Conservation (phyloP, 1,140 invertebrate genomes). For the Pteromalus puparum region DNA sequence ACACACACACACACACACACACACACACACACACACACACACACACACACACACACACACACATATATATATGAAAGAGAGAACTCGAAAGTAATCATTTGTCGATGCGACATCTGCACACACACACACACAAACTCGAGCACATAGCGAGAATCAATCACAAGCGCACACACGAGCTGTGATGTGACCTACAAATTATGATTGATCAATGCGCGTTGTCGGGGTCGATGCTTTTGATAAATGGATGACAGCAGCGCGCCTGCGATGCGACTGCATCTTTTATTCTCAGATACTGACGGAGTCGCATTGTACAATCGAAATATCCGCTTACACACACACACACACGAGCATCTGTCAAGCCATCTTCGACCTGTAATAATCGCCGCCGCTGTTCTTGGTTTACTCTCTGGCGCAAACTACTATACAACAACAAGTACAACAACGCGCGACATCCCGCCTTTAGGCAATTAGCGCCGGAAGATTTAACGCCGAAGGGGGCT, state of each 20-base stretch:
- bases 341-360: no score
- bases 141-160: conserved; percentile 1
- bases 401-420: no score
- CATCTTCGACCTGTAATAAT: no score
- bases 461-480: conserved; percentile 45
- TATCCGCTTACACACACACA: no score
- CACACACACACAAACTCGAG: background rate
- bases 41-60: no score
- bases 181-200: conserved; percentile 10
- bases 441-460: conserved; percentile 1
- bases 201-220: background rate
- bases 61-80: background rate
- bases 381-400: no score
- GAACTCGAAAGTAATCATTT: background rate
- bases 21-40: no score
- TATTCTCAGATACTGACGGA: no score
- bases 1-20: no score
- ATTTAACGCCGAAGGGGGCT: conserved; percentile 26
- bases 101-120: background rate
- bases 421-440: background rate
- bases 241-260: background rate
- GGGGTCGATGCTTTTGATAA: conserved; percentile 2
- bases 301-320: no score
- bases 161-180: background rate
- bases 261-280: no score